Evolutionary conservation across 2,888 invertebrate genomes (phyloP), one percentile per base, ranked within the genome.

Genomic region (Spodoptera exigua): DNA sequence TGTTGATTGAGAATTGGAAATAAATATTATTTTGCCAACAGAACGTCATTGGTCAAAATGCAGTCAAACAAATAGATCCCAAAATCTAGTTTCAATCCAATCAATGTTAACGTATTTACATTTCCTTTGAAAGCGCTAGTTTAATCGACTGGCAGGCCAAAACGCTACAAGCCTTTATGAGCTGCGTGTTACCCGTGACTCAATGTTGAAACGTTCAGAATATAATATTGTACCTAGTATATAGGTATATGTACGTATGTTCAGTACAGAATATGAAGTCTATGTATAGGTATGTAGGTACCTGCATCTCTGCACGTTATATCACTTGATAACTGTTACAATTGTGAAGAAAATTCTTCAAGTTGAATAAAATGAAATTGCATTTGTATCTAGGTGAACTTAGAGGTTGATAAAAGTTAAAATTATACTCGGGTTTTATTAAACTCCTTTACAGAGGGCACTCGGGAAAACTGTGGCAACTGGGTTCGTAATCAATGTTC

Each of bases 291-390:
- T 18, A 35, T 7, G 16, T 27, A 12, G 9, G 39, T 3, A 27
- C 11, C 27, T 27, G 27, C 27, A 27, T 27, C 11, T 16, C 35
- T 18, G 37, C 27, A 32, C 41, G 66, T 43, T 43, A 37, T 40
- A 36, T 13, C 43, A 7, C 13, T 60, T 40, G 18, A 60, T 60
- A 64, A 46, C 56, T 36, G 32, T 46, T 46, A 49, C 56, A 61
- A 61, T 47, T 43, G 43, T 16, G 2, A 47, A 34, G 41, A 62
- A 56, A 55, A 46, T 47, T 39, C 9, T 16, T 36, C 39, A 11
- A 36, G 36, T 44, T 67, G 36, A 36, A 48, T 55, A 51, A 62
- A 61, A 69, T 56, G 5, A 47, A 62, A 68, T 47, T 68, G 49
- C 62, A 43, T 43, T 68, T 18, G 62, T 62, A 51, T 51, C 41